Percentiles rank a stretch among this genome's conserved stretches.
phyloP scores from a whole-genome alignment of 2,888 invertebrate genomes.

The Tenodera sinensis region DNA sequence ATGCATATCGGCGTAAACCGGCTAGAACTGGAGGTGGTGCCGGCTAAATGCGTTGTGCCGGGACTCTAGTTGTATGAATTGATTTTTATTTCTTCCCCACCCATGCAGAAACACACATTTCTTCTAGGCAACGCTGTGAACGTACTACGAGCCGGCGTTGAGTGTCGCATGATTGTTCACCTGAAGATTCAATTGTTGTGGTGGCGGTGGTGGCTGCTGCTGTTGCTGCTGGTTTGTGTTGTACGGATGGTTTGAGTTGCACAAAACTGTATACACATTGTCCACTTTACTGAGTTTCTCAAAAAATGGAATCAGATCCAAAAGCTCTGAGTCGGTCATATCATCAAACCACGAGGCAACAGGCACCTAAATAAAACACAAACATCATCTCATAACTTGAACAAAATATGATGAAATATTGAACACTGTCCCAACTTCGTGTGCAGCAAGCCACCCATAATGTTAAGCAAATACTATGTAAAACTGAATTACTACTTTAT shows the following conservation, averaged over 20 bases:
- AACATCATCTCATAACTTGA: no score
- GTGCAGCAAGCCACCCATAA: no score
- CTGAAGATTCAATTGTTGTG: conserved; percentile 18
- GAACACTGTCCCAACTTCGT: no score
- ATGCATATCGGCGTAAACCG: not conserved
- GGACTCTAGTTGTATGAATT: not conserved
- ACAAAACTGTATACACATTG: conserved; percentile 92
- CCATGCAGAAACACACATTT: not conserved
- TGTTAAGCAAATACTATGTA: no score
- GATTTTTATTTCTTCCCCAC: not conserved
- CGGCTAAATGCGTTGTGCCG: not conserved
- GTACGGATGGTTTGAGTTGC: conserved; percentile 86
- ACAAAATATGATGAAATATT: no score
- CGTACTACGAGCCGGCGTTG: conserved; percentile 27
- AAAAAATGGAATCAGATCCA: conserved; percentile 96
- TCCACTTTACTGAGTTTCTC: conserved; percentile 95
- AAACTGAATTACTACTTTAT: no score
- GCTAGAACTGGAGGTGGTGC: not conserved
- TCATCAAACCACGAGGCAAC: conserved; percentile 99
- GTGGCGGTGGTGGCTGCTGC: conserved; percentile 14
- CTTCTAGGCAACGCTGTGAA: not conserved
- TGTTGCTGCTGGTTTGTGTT: conserved; percentile 44
- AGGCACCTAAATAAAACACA: conserved; percentile 68
- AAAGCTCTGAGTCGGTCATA: conserved; percentile 92
- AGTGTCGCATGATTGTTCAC: conserved; percentile 28